Evolutionary conservation across 2,797 vertebrate species (phyloP), one percentile per base, ranked within the genome.

Genomic region (Gila robusta): DNA sequence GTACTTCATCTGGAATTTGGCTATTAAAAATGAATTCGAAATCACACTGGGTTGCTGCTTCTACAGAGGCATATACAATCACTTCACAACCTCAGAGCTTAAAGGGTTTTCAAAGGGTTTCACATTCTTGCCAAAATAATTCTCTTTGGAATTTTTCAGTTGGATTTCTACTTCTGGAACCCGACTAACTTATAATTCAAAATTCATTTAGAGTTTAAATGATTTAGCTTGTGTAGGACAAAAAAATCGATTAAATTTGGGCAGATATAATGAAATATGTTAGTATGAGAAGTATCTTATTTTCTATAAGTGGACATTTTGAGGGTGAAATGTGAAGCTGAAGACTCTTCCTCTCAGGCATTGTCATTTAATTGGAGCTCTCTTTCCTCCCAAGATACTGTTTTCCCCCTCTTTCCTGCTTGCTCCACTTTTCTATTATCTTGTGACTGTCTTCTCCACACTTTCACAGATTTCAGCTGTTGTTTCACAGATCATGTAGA

Each of bases 341-440:
- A 74, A 82, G 62, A 80, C 19, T 69, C 17, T 80, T 86, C 41
- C 76, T 83, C 54, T 59, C 35, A 54, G 26, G 54, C 83, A 59
- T 39, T 70, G 70, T 83, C 77, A 35, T 81, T 71, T 85, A 85
- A 87, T 89, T 87, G 72, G 35, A 67, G 54, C 54, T 64, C 54
- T 70, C 41, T 74, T 74, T 21, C 28, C 41, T 74, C 56, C 32
- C 41, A 74, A 17, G 12, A 66, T 16, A 64, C 54, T 23, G 69
- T 73, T 28, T 64, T 62, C 28, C 64, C 71, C n/a, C 71, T 84
- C 81, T 73, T 81, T 66, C 74, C 81, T 64, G 62, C 71, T 47
- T 79, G 62, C 67, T 85, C 49, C 62, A 62, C 2, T 41, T 59
- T 59, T 83, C 52, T 64, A 6, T 74, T 85, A 52, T 78, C 2